Percentiles rank a stretch among this genome's conserved stretches.
phyloP scores from a whole-genome alignment of 1,140 invertebrate genomes.

The Magallana ariakensis region DNA sequence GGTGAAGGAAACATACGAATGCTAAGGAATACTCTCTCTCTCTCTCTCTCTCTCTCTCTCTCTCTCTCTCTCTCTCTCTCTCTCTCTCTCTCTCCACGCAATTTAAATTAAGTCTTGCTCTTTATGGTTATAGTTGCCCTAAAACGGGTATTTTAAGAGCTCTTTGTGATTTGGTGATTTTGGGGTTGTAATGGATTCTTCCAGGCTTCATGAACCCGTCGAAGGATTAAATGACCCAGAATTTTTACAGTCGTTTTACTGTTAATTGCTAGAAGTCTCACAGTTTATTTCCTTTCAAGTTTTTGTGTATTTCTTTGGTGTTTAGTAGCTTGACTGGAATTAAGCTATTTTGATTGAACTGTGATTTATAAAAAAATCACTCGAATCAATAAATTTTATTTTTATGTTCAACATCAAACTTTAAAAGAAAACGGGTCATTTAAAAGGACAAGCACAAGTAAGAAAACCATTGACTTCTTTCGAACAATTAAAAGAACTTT shows the following conservation, averaged over 20 bases:
- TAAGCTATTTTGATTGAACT: background rate
- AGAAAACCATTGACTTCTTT: background rate
- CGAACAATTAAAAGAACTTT: background rate
- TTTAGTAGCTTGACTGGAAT: background rate
- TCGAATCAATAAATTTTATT: background rate
- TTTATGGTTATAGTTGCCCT: too few species aligned
- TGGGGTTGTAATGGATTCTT: background rate
- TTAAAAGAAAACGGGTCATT: constrained; percentile 8
- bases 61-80: too few species aligned
- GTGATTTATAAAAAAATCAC: background rate
- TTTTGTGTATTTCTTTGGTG: background rate
- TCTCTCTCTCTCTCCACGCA: too few species aligned
- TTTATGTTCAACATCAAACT: background rate
- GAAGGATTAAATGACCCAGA: background rate
- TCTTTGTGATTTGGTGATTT: background rate
- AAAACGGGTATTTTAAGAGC: too few species aligned
- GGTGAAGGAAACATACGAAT: too few species aligned
- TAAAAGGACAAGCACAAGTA: background rate
- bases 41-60: too few species aligned
- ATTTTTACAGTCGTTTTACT: background rate
- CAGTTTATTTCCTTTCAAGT: background rate
- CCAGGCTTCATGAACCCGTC: background rate
- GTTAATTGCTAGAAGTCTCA: background rate
- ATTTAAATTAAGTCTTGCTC: too few species aligned
- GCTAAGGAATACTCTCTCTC: too few species aligned